Evolutionary conservation across 2,113 vertebrate species (phyloP).

Genomic region (Bos javanicus): DNA sequence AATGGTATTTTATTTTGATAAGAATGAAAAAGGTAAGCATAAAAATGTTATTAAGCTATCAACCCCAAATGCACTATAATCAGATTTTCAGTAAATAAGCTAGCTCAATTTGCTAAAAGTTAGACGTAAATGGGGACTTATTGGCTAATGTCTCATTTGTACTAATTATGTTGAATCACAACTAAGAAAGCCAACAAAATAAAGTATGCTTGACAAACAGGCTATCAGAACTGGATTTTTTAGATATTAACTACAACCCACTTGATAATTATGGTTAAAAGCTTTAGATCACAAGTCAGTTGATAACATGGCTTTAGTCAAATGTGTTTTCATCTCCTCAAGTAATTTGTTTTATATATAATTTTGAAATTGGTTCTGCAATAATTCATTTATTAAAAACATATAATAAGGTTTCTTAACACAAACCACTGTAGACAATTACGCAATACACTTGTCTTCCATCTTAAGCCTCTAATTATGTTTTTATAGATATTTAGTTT

Average conservation of each 20-base stretch:
- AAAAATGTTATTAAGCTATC: not conserved
- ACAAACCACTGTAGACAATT: not conserved
- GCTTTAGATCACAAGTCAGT: not conserved
- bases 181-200: conserved; percentile 17
- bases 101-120: not conserved
- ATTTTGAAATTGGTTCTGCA: not conserved
- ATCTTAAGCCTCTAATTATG: not conserved
- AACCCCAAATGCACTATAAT: not conserved
- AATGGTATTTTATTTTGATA: not conserved
- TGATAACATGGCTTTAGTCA: not conserved
- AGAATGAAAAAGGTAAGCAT: not conserved
- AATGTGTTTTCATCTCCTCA: not conserved
- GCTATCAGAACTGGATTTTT: not conserved
- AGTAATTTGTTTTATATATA: not conserved
- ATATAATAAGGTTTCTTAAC: not conserved
- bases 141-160: not conserved
- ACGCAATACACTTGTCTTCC: not conserved
- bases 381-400: not conserved
- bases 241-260: conserved; percentile 9
- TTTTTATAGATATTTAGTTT: not conserved
- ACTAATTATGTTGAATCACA: not conserved
- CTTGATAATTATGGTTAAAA: not conserved
- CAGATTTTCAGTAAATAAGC: not conserved
- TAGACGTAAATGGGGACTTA: not conserved
- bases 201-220: conserved; percentile 19